A percentile compares a stretch with the other conserved stretches of the same genome.
Evolutionary conservation across 2,113 vertebrate genomes (phyloP).

Genomic region (Silurus glanis): DNA sequence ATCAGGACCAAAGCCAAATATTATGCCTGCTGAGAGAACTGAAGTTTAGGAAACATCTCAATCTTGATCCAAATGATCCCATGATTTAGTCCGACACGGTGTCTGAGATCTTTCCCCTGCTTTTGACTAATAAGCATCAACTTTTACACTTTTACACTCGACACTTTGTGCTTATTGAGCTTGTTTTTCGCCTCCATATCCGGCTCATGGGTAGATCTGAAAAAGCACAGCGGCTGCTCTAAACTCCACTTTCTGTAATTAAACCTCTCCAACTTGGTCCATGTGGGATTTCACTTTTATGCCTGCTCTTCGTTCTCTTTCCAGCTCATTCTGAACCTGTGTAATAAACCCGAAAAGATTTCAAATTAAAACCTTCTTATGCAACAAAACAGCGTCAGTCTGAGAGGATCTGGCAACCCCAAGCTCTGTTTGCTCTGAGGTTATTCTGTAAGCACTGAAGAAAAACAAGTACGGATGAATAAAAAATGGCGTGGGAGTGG

Average conservation of each 20-base stretch:
- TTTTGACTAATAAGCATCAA: not conserved
- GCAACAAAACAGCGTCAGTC: constrained; percentile 43
- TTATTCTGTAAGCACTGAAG: constrained; percentile 56
- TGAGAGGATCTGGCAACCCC: constrained; percentile 56
- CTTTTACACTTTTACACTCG: not conserved
- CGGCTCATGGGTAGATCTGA: constrained; percentile 3
- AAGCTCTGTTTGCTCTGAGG: constrained; percentile 47
- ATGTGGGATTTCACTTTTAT: not conserved
- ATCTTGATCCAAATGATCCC: not conserved
- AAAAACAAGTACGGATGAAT: constrained; percentile 43
- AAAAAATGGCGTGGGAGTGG: not conserved
- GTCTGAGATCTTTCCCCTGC: not conserved
- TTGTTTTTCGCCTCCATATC: not conserved
- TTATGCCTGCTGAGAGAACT: too few species aligned
- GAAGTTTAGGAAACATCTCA: not conserved
- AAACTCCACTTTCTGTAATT: constrained; percentile 31
- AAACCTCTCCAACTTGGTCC: not conserved
- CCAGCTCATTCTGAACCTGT: not conserved
- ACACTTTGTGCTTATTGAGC: constrained; percentile 13
- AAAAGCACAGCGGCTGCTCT: constrained; percentile 10
- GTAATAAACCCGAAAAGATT: constrained; percentile 5
- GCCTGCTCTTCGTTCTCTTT: not conserved
- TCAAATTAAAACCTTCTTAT: constrained; percentile 22
- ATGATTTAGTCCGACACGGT: not conserved
- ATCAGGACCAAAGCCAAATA: not conserved